Percentiles rank a stretch among this genome's conserved stretches.
Evolutionary conservation across 2,888 invertebrate species (phyloP).

Genomic region (Nemapogon koenigi): DNA sequence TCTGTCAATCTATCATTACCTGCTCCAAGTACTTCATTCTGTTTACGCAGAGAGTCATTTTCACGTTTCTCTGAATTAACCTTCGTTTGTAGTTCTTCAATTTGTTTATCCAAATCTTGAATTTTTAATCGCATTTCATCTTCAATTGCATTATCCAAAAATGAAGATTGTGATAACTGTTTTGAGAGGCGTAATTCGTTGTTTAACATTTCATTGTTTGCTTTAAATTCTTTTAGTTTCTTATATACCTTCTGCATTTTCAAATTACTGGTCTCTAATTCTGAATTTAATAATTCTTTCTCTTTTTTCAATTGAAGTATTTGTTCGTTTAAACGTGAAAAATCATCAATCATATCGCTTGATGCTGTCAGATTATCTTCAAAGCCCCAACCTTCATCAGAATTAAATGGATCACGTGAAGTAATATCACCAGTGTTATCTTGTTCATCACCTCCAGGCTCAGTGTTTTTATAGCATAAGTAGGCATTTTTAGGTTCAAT

Average conservation of each 20-base stretch:
- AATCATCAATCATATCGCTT: conserved; percentile 16
- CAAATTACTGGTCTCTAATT: conserved; percentile 69
- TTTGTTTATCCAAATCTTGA: conserved; percentile 67
- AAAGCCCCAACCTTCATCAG: conserved; percentile 53
- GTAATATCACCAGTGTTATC: conserved; percentile 6
- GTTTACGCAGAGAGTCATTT: conserved; percentile 71
- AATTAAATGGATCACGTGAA: conserved; percentile 44
- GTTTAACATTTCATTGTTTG: conserved; percentile 66
- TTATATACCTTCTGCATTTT: conserved; percentile 81
- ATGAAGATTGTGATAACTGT: conserved; percentile 60
- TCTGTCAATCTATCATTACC: conserved; percentile 81
- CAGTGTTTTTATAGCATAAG: conserved; percentile 46
- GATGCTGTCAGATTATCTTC: conserved; percentile 32
- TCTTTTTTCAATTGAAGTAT: conserved; percentile 66
- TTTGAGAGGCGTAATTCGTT: conserved; percentile 60
- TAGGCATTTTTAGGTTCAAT: conserved; percentile 64
- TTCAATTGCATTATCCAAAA: conserved; percentile 79
- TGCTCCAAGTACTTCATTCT: conserved; percentile 74
- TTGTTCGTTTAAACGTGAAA: conserved; percentile 64
- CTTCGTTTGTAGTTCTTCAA: conserved; percentile 65
- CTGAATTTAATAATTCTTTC: conserved; percentile 63
- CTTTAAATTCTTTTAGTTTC: conserved; percentile 84
- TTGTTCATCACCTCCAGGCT: conserved; percentile 13
- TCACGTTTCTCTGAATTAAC: conserved; percentile 69
- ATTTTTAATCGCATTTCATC: conserved; percentile 80